phyloP scores from a whole-genome alignment of 2,113 vertebrate species.

The Lophura nycthemera region DNA sequence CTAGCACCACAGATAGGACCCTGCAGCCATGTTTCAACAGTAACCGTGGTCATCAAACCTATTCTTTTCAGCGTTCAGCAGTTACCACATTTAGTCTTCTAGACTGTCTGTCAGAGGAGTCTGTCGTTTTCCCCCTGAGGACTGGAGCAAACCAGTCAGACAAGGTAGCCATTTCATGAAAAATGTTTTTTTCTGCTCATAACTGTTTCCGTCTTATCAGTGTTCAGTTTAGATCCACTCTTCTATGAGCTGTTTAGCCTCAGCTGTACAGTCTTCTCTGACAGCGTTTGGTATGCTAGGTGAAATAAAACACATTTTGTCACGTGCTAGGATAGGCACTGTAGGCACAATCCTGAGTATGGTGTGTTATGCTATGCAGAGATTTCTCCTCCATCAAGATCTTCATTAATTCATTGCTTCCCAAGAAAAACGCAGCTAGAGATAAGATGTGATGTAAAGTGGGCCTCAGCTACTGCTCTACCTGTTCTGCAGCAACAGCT shows the following conservation, averaged over 20 bases:
- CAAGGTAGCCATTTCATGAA: background rate
- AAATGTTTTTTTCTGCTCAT: background rate
- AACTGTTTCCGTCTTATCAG: background rate
- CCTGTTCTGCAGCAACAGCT: background rate
- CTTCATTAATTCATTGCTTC: background rate
- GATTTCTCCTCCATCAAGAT: background rate
- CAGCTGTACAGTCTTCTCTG: fast-evolving
- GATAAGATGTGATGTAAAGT: fast-evolving
- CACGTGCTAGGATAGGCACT: background rate
- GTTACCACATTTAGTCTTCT: background rate
- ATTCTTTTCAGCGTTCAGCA: background rate
- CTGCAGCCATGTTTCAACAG: background rate
- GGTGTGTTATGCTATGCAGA: background rate
- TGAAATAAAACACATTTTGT: background rate
- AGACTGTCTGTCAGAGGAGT: background rate
- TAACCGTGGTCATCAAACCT: background rate
- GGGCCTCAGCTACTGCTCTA: background rate
- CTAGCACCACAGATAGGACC: background rate
- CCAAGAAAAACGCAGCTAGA: background rate
- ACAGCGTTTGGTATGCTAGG: background rate
- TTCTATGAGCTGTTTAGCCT: background rate
- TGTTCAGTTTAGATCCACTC: background rate
- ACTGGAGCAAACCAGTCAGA: background rate
- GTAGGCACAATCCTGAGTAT: background rate
- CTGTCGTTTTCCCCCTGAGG: background rate